A percentile compares a stretch with the other conserved stretches of the same genome.
These are phyloP conservation scores for Takifugu bimaculatus DNA, from an alignment of 2,113 vertebrate genomes.

Conservation along the genomic window DNA sequence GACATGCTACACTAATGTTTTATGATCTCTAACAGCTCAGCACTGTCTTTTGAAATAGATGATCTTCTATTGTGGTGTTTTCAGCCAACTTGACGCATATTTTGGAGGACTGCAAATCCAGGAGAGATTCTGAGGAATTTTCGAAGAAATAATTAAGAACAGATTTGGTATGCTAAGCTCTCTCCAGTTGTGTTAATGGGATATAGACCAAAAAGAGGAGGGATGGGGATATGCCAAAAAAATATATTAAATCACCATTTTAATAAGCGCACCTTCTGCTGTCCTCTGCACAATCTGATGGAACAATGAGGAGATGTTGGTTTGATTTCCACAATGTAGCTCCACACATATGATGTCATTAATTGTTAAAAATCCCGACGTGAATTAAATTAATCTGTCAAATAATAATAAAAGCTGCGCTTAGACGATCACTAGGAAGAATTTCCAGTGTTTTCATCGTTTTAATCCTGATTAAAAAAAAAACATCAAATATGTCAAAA, in stretches of 20 bases:
- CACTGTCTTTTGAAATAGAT: constrained; percentile 42
- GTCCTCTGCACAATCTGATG: constrained; percentile 15
- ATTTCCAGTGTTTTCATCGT: no score
- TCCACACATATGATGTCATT: no score
- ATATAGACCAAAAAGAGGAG: constrained; percentile 43
- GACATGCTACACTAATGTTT: constrained; percentile 57
- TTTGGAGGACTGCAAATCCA: constrained; percentile 55
- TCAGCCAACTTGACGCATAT: constrained; percentile 47
- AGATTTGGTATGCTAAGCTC: constrained; percentile 69
- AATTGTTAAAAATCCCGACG: no score
- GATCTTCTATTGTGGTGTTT: constrained; percentile 55
- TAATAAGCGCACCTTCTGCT: constrained; percentile 34
- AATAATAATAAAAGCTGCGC: not conserved
- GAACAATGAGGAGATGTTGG: constrained; percentile 33
- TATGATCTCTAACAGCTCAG: constrained; percentile 56
- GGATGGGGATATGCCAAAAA: constrained; percentile 45
- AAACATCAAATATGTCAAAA: no score
- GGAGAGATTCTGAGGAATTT: constrained; percentile 60
- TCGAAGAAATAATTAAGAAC: constrained; percentile 65
- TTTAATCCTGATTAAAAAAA: no score
- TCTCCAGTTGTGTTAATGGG: constrained; percentile 56
- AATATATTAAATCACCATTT: constrained; percentile 42
- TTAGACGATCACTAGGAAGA: not conserved
- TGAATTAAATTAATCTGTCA: no score
- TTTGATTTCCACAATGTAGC: constrained; percentile 13